A percentile compares a stretch with the other conserved stretches of the same genome.
These are phyloP conservation scores for Tinea semifulvella DNA, from an alignment of 2,888 invertebrate species.

Conservation along the genomic window DNA sequence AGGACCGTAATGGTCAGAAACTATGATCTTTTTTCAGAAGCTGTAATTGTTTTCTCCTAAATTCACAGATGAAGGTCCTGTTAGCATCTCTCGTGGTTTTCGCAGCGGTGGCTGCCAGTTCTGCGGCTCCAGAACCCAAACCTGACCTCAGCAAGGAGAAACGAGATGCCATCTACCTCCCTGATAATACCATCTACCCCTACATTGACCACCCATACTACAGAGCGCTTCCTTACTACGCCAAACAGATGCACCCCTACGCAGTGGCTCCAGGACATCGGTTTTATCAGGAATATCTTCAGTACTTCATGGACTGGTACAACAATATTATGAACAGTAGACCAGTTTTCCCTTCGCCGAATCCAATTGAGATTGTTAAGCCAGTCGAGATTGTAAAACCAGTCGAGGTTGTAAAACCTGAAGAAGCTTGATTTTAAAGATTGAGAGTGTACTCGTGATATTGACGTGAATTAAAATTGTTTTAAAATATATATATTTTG, in stretches of 20 bases:
- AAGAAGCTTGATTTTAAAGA: too few species aligned
- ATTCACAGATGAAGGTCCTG: constrained; percentile 2
- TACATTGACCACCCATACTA: background rate
- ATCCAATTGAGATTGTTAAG: background rate
- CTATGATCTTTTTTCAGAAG: too few species aligned
- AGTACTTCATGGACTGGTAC: background rate
- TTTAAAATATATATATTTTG: too few species aligned
- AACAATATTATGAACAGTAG: background rate
- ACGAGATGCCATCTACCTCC: constrained; percentile 1
- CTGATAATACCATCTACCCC: background rate
- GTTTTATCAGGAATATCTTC: constrained; percentile 1
- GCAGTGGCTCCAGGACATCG: background rate
- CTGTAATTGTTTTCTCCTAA: too few species aligned
- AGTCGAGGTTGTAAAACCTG: background rate
- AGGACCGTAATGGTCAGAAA: too few species aligned
- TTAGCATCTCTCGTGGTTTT: background rate
- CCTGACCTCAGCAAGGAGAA: background rate
- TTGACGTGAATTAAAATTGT: too few species aligned
- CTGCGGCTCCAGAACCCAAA: background rate
- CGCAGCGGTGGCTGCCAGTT: background rate
- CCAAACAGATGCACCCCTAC: too few species aligned
- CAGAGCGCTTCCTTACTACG: background rate
- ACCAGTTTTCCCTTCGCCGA: too few species aligned
- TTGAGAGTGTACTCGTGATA: too few species aligned
- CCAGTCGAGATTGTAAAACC: background rate